Evolutionary conservation across 1,140 invertebrate species (phyloP), one percentile per base, ranked within the genome.

Genomic region (Rhopalosiphum padi): DNA sequence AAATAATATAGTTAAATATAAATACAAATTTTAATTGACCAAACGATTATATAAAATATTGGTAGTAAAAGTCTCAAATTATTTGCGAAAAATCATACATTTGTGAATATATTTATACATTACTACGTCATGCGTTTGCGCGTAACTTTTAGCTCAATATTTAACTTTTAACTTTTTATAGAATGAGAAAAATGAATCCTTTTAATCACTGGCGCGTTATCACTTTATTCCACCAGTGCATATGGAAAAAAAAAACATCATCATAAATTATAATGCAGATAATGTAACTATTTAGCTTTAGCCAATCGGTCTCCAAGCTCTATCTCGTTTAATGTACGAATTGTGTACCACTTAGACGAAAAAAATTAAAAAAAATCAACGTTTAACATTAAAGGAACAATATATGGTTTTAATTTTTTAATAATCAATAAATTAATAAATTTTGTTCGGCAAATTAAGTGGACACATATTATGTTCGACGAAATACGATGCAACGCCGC

Each of bases 1-100:
- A 83, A 83, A 37, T 83, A 37, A 37, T 37, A 83, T 85, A 85
- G 60, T 77, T 77, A 77, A 77, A 77, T 77, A 87, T 8, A 87
- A 87, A 48, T 87, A 51, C 86, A 87, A 48, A 87, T n/a, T 43
- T 87, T 48, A 89, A 89, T 53, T 89, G 87, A 89, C 87, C 87
- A 89, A 89, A 53, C 22, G 87, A 53, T 77, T 77, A 53, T 53
- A 37, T 89, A 89, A 87, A 87, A 85, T 48, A 46, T 87, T 7
- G 15, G 43, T 48, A 87, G 86, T 48, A n/a, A 86, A 87, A 89
- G 85, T 87, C 85, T 87, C 43, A 46, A 88, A 48, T 88, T 48
- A 41, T 88, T 46, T 30, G 43, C 30, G 30, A 87, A 87, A 87
- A 87, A 41, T 43, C 41, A 25, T 43, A 85, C 37, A 25, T 43